Evolutionary conservation across 2,797 vertebrate genomes (phyloP).

Genomic region (Eleutherodactylus coqui): DNA sequence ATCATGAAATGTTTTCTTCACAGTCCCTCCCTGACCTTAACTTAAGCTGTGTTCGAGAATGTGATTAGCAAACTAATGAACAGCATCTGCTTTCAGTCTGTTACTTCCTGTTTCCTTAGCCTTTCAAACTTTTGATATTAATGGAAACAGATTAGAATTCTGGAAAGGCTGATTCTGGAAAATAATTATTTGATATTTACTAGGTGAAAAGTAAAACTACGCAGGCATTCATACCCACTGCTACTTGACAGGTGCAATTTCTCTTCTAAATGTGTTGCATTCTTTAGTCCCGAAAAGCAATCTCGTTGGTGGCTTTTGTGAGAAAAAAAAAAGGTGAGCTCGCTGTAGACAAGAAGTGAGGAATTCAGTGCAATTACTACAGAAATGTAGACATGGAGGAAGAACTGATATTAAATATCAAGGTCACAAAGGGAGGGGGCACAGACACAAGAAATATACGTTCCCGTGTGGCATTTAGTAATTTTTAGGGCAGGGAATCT

Average conservation of each 20-base stretch:
- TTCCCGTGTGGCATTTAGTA: neutral
- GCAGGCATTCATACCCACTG: conserved; percentile 75
- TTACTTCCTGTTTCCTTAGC: conserved; percentile 77
- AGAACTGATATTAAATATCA: conserved; percentile 43
- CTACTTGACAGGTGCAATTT: conserved; percentile 81
- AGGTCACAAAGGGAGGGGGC: conserved; percentile 43
- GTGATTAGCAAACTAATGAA: conserved; percentile 81
- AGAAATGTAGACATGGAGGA: conserved; percentile 17
- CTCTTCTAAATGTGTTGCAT: conserved; percentile 77
- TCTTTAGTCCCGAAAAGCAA: conserved; percentile 76
- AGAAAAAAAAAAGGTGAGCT: conserved; percentile 23
- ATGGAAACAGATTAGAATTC: conserved; percentile 79
- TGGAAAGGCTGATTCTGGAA: conserved; percentile 76
- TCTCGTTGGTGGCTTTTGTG: conserved; percentile 64
- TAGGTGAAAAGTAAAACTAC: conserved; percentile 80
- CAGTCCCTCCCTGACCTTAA: conserved; percentile 71
- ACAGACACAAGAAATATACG: neutral
- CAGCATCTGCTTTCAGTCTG: conserved; percentile 79
- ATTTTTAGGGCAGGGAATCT: conserved; percentile 9
- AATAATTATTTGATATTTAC: conserved; percentile 77
- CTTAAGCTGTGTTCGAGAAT: conserved; percentile 69
- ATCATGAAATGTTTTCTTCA: conserved; percentile 72
- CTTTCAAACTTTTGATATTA: conserved; percentile 78
- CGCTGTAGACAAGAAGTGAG: conserved; percentile 60
- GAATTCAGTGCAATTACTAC: conserved; percentile 43